phyloP scores from a whole-genome alignment of 2,113 vertebrate species.

The Coptodon rendalli region DNA sequence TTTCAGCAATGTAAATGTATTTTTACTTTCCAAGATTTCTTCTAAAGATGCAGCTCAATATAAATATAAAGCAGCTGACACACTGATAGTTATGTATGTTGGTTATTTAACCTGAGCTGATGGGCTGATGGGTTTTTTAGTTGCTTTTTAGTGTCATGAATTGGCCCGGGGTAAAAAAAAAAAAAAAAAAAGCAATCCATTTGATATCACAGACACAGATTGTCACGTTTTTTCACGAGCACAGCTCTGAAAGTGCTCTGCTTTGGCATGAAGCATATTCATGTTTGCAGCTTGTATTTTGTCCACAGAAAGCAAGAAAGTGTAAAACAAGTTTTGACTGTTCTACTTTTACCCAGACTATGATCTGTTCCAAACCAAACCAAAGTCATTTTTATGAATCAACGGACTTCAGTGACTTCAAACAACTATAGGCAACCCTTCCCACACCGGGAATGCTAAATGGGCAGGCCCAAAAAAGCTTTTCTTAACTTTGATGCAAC shows the following conservation, averaged over 20 bases:
- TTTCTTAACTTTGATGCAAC: background rate
- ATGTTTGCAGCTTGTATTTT: background rate
- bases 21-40: too few relatives aligned
- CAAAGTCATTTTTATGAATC: background rate
- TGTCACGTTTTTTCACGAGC: background rate
- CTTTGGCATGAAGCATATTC: background rate
- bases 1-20: too few relatives aligned
- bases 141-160: background rate
- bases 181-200: background rate
- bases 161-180: background rate
- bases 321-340: background rate
- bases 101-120: too few relatives aligned
- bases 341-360: background rate
- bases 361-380: background rate
- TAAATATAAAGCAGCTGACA: background rate
- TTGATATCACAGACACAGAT: background rate
- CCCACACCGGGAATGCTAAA: background rate
- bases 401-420: background rate
- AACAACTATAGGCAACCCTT: background rate
- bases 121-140: background rate
- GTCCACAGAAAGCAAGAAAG: background rate
- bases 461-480: background rate
- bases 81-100: background rate
- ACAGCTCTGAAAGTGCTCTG: background rate
- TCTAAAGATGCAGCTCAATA: too few relatives aligned